Evolutionary conservation across 2,797 vertebrate species (phyloP), one percentile per base, ranked within the genome.

Genomic region (Hemibagrus guttatus): DNA sequence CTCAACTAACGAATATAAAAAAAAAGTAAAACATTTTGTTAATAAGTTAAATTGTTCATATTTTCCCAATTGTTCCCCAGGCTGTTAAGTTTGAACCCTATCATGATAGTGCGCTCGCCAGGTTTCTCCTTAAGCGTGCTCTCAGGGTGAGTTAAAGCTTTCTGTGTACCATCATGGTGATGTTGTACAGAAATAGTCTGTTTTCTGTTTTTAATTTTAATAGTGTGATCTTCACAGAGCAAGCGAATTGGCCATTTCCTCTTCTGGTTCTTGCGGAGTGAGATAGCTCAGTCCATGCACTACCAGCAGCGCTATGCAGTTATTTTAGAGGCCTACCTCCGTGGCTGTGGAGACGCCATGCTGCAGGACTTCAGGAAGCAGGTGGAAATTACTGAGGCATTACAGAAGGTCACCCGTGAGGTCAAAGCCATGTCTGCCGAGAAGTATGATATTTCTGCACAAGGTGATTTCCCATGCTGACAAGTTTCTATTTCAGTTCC

Each of bases 41-140:
- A 13, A 35, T 81, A n/a, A n/a, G n/a, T n/a, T n/a, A n/a, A n/a
- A n/a, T 39, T 61, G 2, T 35, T 79, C 11, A 21, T 17, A 28
- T 39, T 3, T 14, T 84, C 56, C 42, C 56, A 0, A 31, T 56
- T 68, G 23, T 91, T 31, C 23, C 84, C 26, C 87, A 99, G 98
- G 98, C 98, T 54, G 97, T 99, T 84, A 99, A 99, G 91, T 99
- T 99, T 93, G 98, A 99, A 92, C 98, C 98, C 0, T 99, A 99
- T 90, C 98, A 99, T 82, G 98, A 99, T 95, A 98, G 98, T 0
- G 97, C 98, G 11, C 95, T 99, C 84, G 97, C 97, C 90, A 95
- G 98, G 91, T 99, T 99, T 92, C 95, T 99, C 84, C 95, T 99
- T 81, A 98, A 98, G 92, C 96, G 97, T 87, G 97, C 97, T 64